These are phyloP conservation scores for Oopsacas minuta DNA, from an alignment of 37 sponge, comb jelly and placozoan species.

Conservation along the genomic window DNA sequence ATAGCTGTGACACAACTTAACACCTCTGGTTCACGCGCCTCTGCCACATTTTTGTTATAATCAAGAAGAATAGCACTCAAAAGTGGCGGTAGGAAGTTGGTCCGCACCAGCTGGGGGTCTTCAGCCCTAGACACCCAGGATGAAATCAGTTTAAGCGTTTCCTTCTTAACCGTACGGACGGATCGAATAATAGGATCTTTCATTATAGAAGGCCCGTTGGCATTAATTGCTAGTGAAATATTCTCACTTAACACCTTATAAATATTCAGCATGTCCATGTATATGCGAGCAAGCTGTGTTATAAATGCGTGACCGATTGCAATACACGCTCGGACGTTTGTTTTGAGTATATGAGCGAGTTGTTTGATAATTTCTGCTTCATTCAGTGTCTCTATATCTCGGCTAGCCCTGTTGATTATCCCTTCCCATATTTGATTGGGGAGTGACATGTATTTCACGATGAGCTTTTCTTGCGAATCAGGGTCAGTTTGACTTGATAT, in stretches of 20 bases:
- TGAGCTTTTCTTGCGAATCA: conserved; percentile 61
- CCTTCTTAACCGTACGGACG: conserved; percentile 93
- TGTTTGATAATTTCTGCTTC: conserved; percentile 77
- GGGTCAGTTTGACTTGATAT: conserved; percentile 81
- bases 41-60: conserved; percentile 77
- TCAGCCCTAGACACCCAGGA: conserved; percentile 77
- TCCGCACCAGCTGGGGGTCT: conserved; percentile 70
- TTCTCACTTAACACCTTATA: conserved; percentile 92
- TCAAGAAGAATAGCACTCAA: conserved; percentile 85
- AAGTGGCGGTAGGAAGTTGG: conserved; percentile 92
- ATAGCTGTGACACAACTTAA: conserved; percentile 73
- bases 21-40: conserved; percentile 90
- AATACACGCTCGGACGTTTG: conserved; percentile 77
- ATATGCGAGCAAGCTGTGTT: conserved; percentile 79
- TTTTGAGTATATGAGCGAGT: conserved; percentile 89
- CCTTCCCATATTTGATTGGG: conserved; percentile 95
- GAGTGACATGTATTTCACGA: conserved; percentile 91
- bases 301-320: conserved; percentile 96
- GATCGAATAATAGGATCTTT: conserved; percentile 75
- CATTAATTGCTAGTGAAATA: conserved; percentile 57
- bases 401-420: conserved; percentile 59
- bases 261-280: conserved; percentile 95
- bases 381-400: conserved; percentile 60
- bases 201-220: conserved; percentile 63
- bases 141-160: conserved; percentile 78